Base-by-base conservation (phyloP, 2,113 vertebrate genomes). In the Sinosuthora webbiana region DNA sequence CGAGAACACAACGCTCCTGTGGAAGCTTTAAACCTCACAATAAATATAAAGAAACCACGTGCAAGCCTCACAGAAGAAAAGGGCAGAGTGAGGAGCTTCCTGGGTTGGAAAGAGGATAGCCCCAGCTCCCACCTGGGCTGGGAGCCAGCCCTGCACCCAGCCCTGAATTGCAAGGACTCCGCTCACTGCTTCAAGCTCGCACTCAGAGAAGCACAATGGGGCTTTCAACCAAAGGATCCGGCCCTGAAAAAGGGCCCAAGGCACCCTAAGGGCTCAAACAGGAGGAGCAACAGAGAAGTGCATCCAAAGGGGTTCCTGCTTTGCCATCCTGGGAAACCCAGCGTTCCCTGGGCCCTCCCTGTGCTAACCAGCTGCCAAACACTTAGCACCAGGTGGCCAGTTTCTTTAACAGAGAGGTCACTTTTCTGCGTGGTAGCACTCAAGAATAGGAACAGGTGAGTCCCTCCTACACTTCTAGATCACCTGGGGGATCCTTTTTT, bases 181-280 rank as follows among this genome's bases (percentile, higher is more conserved):
- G 28, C 82, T 76, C 15, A 0, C 39, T 19, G 41, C 8, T 7
- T 6, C 7, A 1, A 41, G 7, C 33, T 41, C 6, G 0, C 6
- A 1, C 37, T 41, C 21, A 1, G 5, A 31, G 31, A 11, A 50
- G 30, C 35, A 82, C 82, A 82, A 82, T 6, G 41, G 9, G 8
- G 3, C 91, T 65, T 87, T 74, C 50, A 89, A 10, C 28, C 37
- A 10, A 37, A 62, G 69, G 47, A 78, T 24, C n/a, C 3, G 2
- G 69, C 55, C 25, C 60, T 13, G 7, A 27, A 67, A 83, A 59
- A 33, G 30, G 33, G 13, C 13, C 44, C 69, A 4, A 33, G 45
- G 62, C 39, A 55, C 59, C 53, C n/a, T 11, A 39, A 49, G 49
- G 53, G 71, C 49, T 91, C 5, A 39, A 60, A 4, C 2, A 1